Base-by-base conservation (phyloP, 2,113 vertebrate genomes). In the Pyxicephalus adspersus region DNA sequence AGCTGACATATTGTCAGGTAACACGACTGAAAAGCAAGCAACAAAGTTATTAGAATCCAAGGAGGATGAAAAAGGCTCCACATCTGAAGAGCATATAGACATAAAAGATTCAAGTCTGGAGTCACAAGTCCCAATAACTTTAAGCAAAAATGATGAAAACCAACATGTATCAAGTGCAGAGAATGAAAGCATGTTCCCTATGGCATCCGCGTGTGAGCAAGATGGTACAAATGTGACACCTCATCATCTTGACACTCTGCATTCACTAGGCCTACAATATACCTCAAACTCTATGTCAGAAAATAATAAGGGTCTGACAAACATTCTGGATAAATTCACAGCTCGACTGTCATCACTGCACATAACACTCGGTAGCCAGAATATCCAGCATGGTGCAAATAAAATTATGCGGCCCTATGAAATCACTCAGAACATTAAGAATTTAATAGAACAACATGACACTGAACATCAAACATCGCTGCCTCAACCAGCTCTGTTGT, bases 281-380 rank as follows among this genome's bases (percentile, higher is more conserved):
- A 81, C 89, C 26, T 88, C 83, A 77, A 86, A 84, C 29, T 87
- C 85, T 26, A 22, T 84, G 23, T 90, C 83, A 76, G 86, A 86
- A 22, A 88, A 81, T 76, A 86, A 89, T 58, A 60, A 85, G 5
- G 86, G 89, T 64, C 78, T 91, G 52, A 85, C 89, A 23, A 86
- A 92, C 9, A 72, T 89, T 26, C 63, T 95, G 55, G 88, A 90
- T 63, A 87, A 17, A 58, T 94, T 92, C 57, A 86, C 91, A 31
- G 84, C 88, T 34, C 90, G 88, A 16, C 84, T 93, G 73, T 90
- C 92, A 78, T 93, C 91, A 3, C 23, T 94, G 81, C 88, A 92
- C 64, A 88, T 94, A 58, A 86, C 68, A 72, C 83, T 88, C 1
- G 87, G 87, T 25, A 83, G 83, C 58, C 81, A 88, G 29, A 50